Evolutionary conservation across 1,140 invertebrate species (phyloP), one percentile per base, ranked within the genome.

Genomic region (Zaprionus ornatus): DNA sequence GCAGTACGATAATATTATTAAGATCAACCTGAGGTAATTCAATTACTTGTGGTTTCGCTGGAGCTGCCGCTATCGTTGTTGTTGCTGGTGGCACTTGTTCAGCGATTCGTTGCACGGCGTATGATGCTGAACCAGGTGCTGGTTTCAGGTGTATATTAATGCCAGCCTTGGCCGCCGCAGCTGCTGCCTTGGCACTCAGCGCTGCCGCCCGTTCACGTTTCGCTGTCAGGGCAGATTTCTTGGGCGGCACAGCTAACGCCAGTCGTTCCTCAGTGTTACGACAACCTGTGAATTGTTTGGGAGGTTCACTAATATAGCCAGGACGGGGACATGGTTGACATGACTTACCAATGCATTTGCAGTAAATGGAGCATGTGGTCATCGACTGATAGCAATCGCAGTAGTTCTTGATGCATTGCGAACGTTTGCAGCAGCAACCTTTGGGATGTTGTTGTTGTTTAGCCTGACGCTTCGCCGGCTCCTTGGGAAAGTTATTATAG

Each of bases 351-450:
- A 82, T 21, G 27, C 85, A 90, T 4, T 83, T 83, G 32, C 85
- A 90, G 10, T 68, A 67, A 7, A 72, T 60, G 9, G 82, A 57
- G 29, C 85, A 90, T 7, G 76, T 59, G 12, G 35, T 50, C 86
- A 90, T 85, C 5, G 85, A 90, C n/a, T 90, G 85, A 61, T 90
- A 90, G 70, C 85, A 90, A 42, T 90, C 85, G 70, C 85, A 90
- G 50, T 90, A 90, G 40, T 90, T 90, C 45, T 88, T 90, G 3
- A 90, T 90, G 70, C 85, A 90, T 19, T 85, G 82, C 17, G 85
- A 90, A 1, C 81, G 71, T 40, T 90, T 90, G 70, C 85, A 90
- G 15, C 72, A 75, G 40, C 85, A 90, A 7, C 85, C 85, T 9
- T 90, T 90, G 7, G 66, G 35, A 0, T 63, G 15, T 5, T n/a